Evolutionary conservation across 2,113 vertebrate species (phyloP).

Genomic region (Bothrops jararaca): DNA sequence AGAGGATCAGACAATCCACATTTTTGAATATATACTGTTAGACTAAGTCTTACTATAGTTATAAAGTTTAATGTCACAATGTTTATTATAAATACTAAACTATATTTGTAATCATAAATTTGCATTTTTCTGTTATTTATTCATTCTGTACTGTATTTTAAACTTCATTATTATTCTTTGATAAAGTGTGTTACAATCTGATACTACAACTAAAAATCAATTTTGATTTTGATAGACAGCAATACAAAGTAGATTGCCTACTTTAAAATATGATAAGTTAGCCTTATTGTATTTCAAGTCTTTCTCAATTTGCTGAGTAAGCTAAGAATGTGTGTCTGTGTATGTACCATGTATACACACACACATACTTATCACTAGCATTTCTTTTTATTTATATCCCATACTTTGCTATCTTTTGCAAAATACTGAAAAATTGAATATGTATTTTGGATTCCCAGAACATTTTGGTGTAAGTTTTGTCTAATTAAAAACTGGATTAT

Average conservation of each 20-base stretch:
- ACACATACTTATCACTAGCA: no score
- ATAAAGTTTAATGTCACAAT: not conserved
- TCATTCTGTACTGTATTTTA: not conserved
- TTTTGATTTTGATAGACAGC: not conserved
- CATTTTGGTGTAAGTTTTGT: not conserved
- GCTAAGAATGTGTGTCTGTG: not conserved
- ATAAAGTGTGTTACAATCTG: not conserved
- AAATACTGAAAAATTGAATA: not conserved
- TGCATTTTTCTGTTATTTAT: not conserved
- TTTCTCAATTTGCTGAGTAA: not conserved
- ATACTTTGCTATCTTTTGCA: not conserved
- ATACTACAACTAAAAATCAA: not conserved
- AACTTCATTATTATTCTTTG: not conserved
- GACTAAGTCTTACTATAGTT: not conserved
- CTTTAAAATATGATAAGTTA: not conserved
- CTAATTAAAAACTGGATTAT: not conserved
- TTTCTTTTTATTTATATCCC: not conserved
- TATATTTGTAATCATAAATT: not conserved
- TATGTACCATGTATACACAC: no score
- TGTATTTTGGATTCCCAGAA: not conserved
- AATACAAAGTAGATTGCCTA: not conserved
- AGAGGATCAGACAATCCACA: not conserved
- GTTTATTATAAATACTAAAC: not conserved
- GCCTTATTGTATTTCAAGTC: not conserved
- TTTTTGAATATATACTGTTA: not conserved